Evolutionary conservation across 2,797 vertebrate genomes (phyloP), one percentile per base, ranked within the genome.

Genomic region (Poecilia wingei): DNA sequence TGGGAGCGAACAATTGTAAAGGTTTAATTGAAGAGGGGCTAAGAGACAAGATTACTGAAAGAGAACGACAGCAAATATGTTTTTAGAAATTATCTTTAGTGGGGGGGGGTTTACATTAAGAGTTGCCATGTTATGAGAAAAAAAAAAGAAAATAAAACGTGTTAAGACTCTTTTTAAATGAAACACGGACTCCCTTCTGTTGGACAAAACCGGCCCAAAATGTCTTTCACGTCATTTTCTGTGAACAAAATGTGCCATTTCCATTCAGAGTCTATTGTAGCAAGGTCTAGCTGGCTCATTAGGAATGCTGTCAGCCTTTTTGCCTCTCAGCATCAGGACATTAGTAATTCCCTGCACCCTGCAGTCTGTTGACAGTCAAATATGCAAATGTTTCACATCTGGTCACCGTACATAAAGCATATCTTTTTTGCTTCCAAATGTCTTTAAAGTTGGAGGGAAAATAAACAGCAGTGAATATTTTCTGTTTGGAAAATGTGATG

Each of bases 301-400:
- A 86, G 45, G 66, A 81, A 79, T 79, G 72, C 84, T 77, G 36
- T 79, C 75, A 68, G 77, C 70, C 49, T 69, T 74, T 86, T 74
- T 86, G 79, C 80, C 81, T 85, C 75, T 82, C 46, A 74, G 76
- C 85, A 82, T 87, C 82, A 79, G 55, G 72, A 57, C 80, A 84
- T 88, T 84, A 88, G 86, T 64, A 80, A 87, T 88, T 82, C 64
- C 73, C 83, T 79, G 66, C 83, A 74, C 59, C 69, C 76, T 83
- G 76, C 69, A 55, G 78, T 79, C 64, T 82, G 83, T 78, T 82
- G 82, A 86, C 74, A 74, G 87, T 76, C 84, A 92, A 86, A 88
- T 88, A 88, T 87, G 83, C 41, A 84, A 84, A 90, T 74, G 73
- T 43, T n/a, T 82, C 81, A 88, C 86, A 92, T 82, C 85, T 78